Evolutionary conservation across 2,113 vertebrate species (phyloP), one percentile per base, ranked within the genome.

Genomic region (Pandion haliaetus): DNA sequence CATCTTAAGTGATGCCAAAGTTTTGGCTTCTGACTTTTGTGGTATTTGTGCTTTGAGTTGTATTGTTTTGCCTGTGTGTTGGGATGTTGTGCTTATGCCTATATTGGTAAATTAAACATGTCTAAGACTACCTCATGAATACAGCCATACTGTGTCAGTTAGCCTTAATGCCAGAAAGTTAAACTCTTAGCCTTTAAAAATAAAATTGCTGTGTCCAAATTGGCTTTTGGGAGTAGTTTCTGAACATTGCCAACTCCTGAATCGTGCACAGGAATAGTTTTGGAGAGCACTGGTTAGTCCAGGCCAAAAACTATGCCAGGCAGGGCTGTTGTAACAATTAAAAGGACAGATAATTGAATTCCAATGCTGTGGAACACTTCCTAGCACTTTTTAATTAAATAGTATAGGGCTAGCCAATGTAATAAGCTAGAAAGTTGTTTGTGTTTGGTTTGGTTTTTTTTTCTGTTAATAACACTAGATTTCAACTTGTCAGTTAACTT

Each of bases 271-370:
- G 34, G 21, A 80, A 32, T 69, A 55, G 31, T 92, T 24, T 88
- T 31, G 45, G 72, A 93, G 26, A 84, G 9, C 6, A 17, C 10
- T 73, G 17, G 17, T 83, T 73, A 72, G 54, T 86, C 50, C 36
- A 66, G 59, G 76, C 79, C 76, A 76, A 91, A 73, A 84, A 5
- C 11, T 52, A 21, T 77, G 66, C n/a, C 58, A 94, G 66, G 31
- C 15, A 86, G 26, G 40, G 54, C 54, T 83, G 36, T 21, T 70
- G 16, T 58, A 81, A 62, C 59, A 77, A 80, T 77, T 69, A 61
- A 83, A 94, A 92, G 36, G 50, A 83, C 8, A 31, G 31, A 69
- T 91, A 95, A 91, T 91, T 94, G 65, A 95, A 94, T 94, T 88
- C 18, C 40, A 86, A 5, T 70, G 36, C 34, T 83, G 50, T 73